Conservation (phyloP, 2,888 invertebrate species). For the Pammene aurita region DNA sequence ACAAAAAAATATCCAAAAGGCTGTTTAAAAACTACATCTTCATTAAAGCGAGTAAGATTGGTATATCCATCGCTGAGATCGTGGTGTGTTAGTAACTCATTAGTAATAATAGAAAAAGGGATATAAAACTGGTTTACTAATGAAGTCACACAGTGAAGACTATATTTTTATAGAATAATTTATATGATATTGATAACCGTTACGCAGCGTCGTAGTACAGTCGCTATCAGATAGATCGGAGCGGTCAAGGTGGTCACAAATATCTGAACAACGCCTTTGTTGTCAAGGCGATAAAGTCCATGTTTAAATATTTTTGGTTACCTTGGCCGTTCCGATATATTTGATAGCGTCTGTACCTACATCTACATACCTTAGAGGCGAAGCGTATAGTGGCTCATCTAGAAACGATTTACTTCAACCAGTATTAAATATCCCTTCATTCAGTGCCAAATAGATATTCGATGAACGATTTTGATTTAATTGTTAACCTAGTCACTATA, state of each 20-base stretch:
- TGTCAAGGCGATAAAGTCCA: no score
- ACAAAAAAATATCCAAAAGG: not conserved
- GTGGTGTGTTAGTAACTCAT: not conserved
- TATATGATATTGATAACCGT: constrained; percentile 6
- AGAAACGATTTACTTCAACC: constrained; percentile 5
- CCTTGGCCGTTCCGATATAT: no score
- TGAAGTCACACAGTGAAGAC: constrained; percentile 6
- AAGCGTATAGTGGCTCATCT: constrained; percentile 3
- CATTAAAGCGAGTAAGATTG: not conserved
- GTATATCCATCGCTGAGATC: not conserved
- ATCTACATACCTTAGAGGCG: not conserved
- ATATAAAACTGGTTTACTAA: constrained; percentile 15
- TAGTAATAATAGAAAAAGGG: constrained; percentile 1
- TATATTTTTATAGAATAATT: constrained; percentile 33
- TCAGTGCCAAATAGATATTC: constrained; percentile 25
- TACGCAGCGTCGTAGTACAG: not conserved
- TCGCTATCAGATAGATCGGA: no score
- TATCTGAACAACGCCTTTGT: no score
- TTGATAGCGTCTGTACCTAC: no score
- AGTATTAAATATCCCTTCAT: not conserved
- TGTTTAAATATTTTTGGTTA: no score
- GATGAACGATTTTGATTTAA: not conserved
- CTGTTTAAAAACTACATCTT: not conserved
- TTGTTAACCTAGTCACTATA: constrained; percentile 29
- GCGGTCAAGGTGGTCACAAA: no score